Conservation (phyloP, 2,888 invertebrate genomes). For the Lepidochitona cinerea region DNA sequence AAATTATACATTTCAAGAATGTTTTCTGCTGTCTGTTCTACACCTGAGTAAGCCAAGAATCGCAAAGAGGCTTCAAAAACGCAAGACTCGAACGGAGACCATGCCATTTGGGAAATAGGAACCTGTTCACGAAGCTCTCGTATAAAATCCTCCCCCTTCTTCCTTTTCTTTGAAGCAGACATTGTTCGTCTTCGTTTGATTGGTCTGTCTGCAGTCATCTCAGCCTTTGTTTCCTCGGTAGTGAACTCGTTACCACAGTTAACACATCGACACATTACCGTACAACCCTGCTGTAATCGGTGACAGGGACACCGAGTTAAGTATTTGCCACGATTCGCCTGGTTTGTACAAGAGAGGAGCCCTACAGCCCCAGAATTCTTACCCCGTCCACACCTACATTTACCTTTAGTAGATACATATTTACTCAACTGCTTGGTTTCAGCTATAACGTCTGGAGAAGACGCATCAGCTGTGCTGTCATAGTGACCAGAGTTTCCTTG, state of each 20-base stretch:
- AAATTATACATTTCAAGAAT: neutral
- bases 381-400: neutral
- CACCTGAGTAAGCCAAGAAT: neutral
- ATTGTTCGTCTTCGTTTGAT: neutral
- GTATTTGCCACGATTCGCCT: neutral
- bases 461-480: neutral
- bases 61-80: neutral
- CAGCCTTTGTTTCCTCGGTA: neutral
- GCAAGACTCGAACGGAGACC: neutral
- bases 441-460: neutral
- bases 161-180: neutral
- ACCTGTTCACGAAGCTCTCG: neutral
- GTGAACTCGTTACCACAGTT: constrained; percentile 1
- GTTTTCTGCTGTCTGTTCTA: neutral
- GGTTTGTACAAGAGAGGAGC: neutral
- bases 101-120: neutral
- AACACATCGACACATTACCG: neutral
- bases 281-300: neutral
- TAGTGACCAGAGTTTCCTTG: neutral
- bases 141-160: neutral
- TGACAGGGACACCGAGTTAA: neutral
- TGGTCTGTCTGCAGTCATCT: neutral
- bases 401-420: neutral
- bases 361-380: neutral
- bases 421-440: neutral